These are phyloP conservation scores for Acipenser oxyrinchus DNA, from an alignment of 2,797 vertebrate species.

Conservation along the genomic window DNA sequence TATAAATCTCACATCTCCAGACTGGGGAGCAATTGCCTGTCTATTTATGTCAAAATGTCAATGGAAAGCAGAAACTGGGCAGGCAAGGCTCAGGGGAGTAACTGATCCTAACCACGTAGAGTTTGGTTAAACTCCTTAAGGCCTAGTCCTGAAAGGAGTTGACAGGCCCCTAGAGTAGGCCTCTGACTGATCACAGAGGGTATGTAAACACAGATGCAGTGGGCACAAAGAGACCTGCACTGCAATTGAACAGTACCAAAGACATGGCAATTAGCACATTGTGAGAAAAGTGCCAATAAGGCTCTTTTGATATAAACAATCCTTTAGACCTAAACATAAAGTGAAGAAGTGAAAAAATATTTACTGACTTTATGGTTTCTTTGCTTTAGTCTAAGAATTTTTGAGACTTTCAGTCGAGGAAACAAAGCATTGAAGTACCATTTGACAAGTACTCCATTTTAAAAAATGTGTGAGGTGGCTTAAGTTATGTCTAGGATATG, in stretches of 20 bases:
- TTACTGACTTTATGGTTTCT: too few species aligned
- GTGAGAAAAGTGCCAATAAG: conserved; percentile 15
- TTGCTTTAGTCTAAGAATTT: too few species aligned
- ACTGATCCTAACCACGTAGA: conserved; percentile 43
- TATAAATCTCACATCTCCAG: conserved; percentile 41
- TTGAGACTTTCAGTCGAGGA: too few species aligned
- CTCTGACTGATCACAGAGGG: conserved; percentile 32
- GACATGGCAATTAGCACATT: conserved; percentile 25
- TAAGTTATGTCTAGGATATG: not conserved
- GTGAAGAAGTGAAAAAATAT: too few species aligned
- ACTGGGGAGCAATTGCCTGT: conserved; percentile 34
- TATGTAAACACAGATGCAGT: conserved; percentile 49
- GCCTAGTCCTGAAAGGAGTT: conserved; percentile 46
- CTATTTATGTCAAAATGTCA: conserved; percentile 50
- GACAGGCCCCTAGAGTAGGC: conserved; percentile 32
- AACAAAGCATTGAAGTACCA: too few species aligned
- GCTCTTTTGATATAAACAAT: too few species aligned
- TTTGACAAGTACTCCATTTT: too few species aligned
- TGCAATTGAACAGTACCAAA: conserved; percentile 22
- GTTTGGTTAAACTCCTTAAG: conserved; percentile 43
- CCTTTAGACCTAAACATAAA: too few species aligned
- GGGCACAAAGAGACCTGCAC: conserved; percentile 23
- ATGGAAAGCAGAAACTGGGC: conserved; percentile 45
- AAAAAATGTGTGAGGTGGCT: too few species aligned
- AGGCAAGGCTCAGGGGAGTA: conserved; percentile 37